These are phyloP conservation scores for Heterotilapia buettikoferi DNA, from an alignment of 2,113 vertebrate genomes.

Conservation along the genomic window DNA sequence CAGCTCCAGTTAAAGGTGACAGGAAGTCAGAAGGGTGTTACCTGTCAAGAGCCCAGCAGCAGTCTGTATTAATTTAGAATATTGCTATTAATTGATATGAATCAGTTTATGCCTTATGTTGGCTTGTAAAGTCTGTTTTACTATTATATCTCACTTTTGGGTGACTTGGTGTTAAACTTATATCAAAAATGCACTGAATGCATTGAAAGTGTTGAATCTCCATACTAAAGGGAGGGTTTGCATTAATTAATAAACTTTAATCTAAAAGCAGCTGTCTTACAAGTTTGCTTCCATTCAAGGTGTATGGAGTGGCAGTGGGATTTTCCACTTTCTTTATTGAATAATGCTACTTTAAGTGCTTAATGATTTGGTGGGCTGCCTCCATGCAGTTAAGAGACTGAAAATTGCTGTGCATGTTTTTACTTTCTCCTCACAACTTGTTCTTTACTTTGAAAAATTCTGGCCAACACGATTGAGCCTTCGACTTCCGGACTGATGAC, in stretches of 20 bases:
- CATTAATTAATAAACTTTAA: background rate
- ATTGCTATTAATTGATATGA: background rate
- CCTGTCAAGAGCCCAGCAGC: background rate
- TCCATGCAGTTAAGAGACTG: background rate
- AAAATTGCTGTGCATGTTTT: background rate
- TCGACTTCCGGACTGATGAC: rapidly evolving
- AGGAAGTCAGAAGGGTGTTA: background rate
- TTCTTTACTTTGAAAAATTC: background rate
- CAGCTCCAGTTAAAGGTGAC: background rate
- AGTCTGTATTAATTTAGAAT: background rate
- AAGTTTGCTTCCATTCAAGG: background rate
- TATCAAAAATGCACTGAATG: background rate
- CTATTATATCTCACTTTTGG: background rate
- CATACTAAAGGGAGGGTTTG: background rate
- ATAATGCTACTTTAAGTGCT: background rate
- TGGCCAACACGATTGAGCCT: background rate
- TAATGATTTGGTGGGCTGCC: background rate
- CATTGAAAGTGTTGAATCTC: background rate
- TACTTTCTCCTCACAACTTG: background rate
- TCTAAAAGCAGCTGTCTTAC: background rate
- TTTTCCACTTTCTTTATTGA: background rate
- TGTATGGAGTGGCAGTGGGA: background rate
- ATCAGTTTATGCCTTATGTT: background rate
- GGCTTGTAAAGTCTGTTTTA: background rate
- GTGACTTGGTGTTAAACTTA: background rate